Conservation (phyloP, 2,888 invertebrate species). For the Xestia ashworthii region DNA sequence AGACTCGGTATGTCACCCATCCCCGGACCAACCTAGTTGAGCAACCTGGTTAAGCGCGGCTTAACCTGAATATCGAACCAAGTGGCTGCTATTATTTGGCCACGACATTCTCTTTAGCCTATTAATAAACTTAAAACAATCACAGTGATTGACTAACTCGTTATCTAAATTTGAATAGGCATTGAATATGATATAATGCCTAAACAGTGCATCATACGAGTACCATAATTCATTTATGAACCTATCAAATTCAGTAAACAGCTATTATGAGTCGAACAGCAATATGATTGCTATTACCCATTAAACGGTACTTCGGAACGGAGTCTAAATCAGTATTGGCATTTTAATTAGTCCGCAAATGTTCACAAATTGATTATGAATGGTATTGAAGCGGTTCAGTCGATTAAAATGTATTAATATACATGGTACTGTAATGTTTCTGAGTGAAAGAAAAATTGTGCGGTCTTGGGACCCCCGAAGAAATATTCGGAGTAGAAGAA, state of each 20-base stretch:
- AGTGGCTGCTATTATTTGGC: background rate
- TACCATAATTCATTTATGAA: slow-evolving; percentile 14
- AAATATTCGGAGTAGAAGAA: too few relatives aligned
- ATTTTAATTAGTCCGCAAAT: slow-evolving; percentile 32
- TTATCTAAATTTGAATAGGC: background rate
- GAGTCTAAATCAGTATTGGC: slow-evolving; percentile 37
- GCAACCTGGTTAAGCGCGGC: too few relatives aligned
- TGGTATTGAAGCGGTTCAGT: background rate
- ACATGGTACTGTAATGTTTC: too few relatives aligned
- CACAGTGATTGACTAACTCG: background rate
- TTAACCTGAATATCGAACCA: background rate
- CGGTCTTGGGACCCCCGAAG: too few relatives aligned
- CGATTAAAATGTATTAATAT: too few relatives aligned
- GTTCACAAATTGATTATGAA: slow-evolving; percentile 14
- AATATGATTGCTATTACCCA: slow-evolving; percentile 19
- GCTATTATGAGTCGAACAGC: slow-evolving; percentile 32
- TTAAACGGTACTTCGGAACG: slow-evolving; percentile 7
- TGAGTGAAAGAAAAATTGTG: too few relatives aligned
- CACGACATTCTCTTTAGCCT: background rate
- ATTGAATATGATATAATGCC: background rate
- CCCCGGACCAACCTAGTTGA: background rate
- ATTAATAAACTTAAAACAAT: background rate
- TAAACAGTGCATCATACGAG: background rate
- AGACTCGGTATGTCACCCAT: background rate
- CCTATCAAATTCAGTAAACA: slow-evolving; percentile 3